These are phyloP conservation scores for Picathartes gymnocephalus DNA, from an alignment of 2,113 vertebrate genomes.

Conservation along the genomic window DNA sequence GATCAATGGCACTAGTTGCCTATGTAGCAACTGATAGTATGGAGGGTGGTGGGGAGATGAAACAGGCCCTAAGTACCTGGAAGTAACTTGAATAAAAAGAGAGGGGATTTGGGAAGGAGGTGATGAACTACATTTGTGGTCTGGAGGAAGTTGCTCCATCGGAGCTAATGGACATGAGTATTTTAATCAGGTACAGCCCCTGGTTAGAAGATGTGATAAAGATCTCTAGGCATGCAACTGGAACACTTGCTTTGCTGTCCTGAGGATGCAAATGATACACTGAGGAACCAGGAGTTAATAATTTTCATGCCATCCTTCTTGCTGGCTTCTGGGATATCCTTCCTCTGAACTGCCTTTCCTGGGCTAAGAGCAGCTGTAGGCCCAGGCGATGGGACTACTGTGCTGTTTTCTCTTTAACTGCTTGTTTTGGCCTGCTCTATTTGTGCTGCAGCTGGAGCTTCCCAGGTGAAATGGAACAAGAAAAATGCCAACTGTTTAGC, in stretches of 20 bases:
- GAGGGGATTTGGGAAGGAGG: neutral
- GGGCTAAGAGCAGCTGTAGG: neutral
- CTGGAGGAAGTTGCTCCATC: neutral
- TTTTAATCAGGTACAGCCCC: neutral
- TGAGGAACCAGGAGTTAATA: neutral
- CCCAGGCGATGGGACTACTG: neutral
- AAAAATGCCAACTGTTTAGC: conserved; percentile 88
- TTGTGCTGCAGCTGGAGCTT: conserved; percentile 87
- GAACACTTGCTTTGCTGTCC: neutral
- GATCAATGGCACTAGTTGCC: neutral
- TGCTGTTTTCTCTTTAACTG: neutral
- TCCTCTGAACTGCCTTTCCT: neutral
- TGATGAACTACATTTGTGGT: neutral
- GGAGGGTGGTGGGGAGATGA: neutral
- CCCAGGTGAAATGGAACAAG: conserved; percentile 98
- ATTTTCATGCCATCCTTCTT: neutral
- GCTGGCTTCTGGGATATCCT: neutral
- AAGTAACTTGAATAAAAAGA: neutral
- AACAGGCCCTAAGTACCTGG: neutral
- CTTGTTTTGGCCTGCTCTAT: neutral
- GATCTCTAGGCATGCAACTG: neutral
- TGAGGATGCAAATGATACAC: neutral
- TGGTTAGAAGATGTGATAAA: neutral
- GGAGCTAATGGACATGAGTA: neutral
- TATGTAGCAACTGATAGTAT: neutral